phyloP scores from a whole-genome alignment of 2,888 invertebrate species.

The Tetropium fuscum region DNA sequence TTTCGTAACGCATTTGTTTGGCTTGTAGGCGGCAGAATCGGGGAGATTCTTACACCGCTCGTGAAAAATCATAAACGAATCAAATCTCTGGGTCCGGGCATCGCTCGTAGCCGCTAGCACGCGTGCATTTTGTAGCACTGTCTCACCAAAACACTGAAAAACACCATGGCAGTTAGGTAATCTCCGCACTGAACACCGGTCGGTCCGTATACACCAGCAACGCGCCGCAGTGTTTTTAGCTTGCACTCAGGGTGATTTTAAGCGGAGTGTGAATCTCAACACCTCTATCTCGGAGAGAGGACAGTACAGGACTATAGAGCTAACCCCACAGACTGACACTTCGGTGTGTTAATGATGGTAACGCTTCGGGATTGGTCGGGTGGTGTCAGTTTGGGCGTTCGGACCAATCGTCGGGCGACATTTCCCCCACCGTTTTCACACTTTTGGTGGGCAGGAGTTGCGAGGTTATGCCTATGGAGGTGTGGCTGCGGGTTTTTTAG shows the following conservation, averaged over 20 bases:
- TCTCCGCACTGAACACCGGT: constrained; percentile 10
- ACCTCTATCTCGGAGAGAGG: constrained; percentile 64
- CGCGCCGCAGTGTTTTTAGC: constrained; percentile 30
- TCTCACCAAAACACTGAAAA: constrained; percentile 9
- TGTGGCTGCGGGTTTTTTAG: constrained; percentile 63
- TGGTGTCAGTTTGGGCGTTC: constrained; percentile 60
- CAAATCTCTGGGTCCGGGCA: background rate
- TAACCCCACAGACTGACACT: constrained; percentile 60
- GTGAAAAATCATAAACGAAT: constrained; percentile 49
- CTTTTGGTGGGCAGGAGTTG: constrained; percentile 64
- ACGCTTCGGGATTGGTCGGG: constrained; percentile 62
- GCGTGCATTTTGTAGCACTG: constrained; percentile 1
- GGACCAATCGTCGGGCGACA: constrained; percentile 65
- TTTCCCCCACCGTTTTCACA: constrained; percentile 66
- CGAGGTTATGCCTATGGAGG: constrained; percentile 64
- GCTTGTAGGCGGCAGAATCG: constrained; percentile 51
- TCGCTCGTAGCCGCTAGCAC: background rate
- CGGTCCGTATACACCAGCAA: constrained; percentile 1
- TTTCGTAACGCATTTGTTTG: constrained; percentile 69
- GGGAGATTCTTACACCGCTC: constrained; percentile 54
- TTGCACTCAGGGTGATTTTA: constrained; percentile 33
- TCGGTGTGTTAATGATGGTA: constrained; percentile 67
- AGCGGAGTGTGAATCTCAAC: constrained; percentile 60
- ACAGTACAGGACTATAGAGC: constrained; percentile 65
- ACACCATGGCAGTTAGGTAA: constrained; percentile 5